Base-by-base conservation (phyloP, 2,797 vertebrate species). In the Acanthurus leucopareius region DNA sequence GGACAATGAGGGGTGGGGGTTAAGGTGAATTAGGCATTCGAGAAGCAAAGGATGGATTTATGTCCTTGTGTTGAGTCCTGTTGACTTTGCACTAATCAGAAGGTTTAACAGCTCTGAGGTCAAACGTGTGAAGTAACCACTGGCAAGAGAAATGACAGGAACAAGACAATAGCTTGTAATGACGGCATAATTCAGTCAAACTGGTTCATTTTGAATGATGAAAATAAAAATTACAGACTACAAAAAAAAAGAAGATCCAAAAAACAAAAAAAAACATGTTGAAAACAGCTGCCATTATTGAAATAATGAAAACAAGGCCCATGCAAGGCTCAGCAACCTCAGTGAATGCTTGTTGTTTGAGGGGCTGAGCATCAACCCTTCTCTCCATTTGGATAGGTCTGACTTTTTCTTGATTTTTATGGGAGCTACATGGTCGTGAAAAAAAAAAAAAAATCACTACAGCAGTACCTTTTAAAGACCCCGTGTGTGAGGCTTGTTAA, bases 271-370 rank as follows among this genome's bases (percentile, higher is more conserved):
- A 61, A 84, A 86, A 84, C 68, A 69, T 72, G 81, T 90, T 82
- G 79, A 86, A 90, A 92, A 94, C 90, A 96, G 95, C 96, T 96
- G 95, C 96, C 95, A 94, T 95, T 88, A 84, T 90, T 94, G 92
- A 95, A 95, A 93, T 90, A 89, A 88, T 92, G 88, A 94, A 93
- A 91, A 91, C 81, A 84, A 93, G 92, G 89, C 91, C 92, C 89
- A 80, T 66, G 88, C 75, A 19, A 78, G 69, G 86, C 86, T 91
- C 88, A 89, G 89, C 89, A 60, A 91, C 89, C 88, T 87, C 91
- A 74, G 61, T 62, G 68, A 82, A 80, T 52, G 85, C 80, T 88
- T 48, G 56, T 64, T 52, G 69, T 72, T 52, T 76, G 66, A 87
- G 77, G 79, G 77, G 87, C 78, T 57, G 72, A 91, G 73, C 75